These are phyloP conservation scores for Fragum sueziense DNA, from an alignment of 2,888 invertebrate species.

Conservation along the genomic window DNA sequence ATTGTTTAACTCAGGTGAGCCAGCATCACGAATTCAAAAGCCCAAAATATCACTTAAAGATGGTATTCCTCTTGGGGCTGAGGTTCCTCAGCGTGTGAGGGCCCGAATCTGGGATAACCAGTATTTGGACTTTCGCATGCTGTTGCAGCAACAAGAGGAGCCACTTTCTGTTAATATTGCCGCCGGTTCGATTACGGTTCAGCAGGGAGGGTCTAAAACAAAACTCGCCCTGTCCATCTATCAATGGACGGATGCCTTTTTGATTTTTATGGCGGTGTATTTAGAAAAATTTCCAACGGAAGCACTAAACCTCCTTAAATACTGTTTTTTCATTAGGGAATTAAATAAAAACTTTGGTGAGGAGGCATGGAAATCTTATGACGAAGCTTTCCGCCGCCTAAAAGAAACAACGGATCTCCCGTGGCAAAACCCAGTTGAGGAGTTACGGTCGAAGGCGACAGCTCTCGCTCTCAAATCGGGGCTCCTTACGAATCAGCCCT, in stretches of 20 bases:
- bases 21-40: background rate
- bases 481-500: background rate
- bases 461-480: no score
- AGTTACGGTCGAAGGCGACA: no score
- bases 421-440: background rate
- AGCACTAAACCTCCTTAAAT: background rate
- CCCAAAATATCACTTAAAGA: background rate
- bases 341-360: background rate
- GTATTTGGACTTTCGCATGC: background rate
- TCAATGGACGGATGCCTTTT: slow-evolving; percentile 4
- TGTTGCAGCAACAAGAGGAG: background rate
- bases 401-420: background rate
- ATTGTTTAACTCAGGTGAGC: slow-evolving; percentile 1
- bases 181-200: no score
- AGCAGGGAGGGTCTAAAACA: no score
- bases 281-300: background rate
- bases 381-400: background rate
- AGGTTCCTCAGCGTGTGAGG: background rate
- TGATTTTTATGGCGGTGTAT: background rate
- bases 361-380: background rate
- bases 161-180: no score
- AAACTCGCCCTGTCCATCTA: background rate
- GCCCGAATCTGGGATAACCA: background rate
- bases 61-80: background rate
- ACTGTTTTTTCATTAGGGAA: background rate